These are phyloP conservation scores for Ramphastos sulfuratus DNA, from an alignment of 2,113 vertebrate species.

Conservation along the genomic window DNA sequence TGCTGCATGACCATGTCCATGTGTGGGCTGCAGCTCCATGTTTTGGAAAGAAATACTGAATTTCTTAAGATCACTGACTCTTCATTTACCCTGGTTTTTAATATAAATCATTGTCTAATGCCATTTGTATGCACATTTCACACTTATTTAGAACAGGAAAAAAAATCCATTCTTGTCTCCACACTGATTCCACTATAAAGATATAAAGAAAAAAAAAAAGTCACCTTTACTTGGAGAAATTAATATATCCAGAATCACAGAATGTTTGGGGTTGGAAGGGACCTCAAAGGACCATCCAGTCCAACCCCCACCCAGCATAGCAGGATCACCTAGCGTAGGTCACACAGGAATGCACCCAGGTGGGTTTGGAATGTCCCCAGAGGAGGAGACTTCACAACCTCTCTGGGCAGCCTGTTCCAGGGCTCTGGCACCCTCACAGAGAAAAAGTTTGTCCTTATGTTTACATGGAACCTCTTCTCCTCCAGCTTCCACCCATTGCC, in stretches of 20 bases:
- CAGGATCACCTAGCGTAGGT: no score
- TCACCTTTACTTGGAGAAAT: background rate
- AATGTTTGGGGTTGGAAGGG: no score
- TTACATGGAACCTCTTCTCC: no score
- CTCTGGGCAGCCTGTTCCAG: no score
- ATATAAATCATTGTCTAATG: background rate
- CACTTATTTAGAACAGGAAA: background rate
- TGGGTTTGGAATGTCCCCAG: no score
- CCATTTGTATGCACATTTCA: background rate
- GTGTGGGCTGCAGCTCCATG: accelerated
- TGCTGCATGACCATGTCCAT: background rate
- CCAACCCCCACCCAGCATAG: no score
- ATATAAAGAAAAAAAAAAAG: background rate
- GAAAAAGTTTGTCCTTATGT: no score
- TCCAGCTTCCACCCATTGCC: no score
- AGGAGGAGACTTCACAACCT: no score
- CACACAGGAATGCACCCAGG: no score
- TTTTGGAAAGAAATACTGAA: background rate
- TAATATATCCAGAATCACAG: background rate
- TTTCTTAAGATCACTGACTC: background rate
- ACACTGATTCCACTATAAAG: background rate
- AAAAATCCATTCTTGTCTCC: background rate
- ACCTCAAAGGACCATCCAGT: no score
- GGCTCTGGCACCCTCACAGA: no score
- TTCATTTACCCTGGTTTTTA: background rate